A percentile compares a stretch with the other conserved stretches of the same genome.
phyloP scores from a whole-genome alignment of 2,888 invertebrate genomes.

The Zaprionus lineosus region DNA sequence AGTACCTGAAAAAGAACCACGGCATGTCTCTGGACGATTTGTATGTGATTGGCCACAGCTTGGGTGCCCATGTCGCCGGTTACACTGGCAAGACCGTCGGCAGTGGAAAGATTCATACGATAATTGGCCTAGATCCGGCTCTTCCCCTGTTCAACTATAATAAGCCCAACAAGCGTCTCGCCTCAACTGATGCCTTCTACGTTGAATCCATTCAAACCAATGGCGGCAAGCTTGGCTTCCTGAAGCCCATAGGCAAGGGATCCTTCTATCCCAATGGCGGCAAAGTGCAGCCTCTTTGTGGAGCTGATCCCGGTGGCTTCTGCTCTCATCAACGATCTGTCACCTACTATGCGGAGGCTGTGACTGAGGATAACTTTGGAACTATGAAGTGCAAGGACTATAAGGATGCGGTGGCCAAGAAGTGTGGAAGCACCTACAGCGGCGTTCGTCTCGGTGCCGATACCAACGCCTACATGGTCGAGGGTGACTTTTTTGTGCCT shows the following conservation, averaged over 20 bases:
- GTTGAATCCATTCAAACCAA: constrained; percentile 81
- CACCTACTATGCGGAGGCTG: constrained; percentile 83
- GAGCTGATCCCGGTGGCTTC: constrained; percentile 74
- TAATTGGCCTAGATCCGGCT: constrained; percentile 83
- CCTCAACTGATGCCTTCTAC: constrained; percentile 73
- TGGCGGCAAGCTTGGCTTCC: constrained; percentile 77
- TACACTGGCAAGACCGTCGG: constrained; percentile 85
- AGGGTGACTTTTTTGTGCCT: constrained; percentile 79
- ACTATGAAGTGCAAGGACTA: constrained; percentile 70
- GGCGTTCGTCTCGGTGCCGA: constrained; percentile 72
- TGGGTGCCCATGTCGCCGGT: constrained; percentile 86
- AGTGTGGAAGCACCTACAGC: constrained; percentile 66
- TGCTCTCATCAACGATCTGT: constrained; percentile 84
- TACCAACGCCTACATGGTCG: constrained; percentile 58
- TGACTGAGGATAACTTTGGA: constrained; percentile 75
- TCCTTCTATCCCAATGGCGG: constrained; percentile 84
- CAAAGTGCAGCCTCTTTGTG: constrained; percentile 84
- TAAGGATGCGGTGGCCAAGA: constrained; percentile 59
- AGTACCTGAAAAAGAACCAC: constrained; percentile 83
- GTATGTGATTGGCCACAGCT: constrained; percentile 85
- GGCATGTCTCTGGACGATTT: constrained; percentile 83
- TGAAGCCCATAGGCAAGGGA: constrained; percentile 82
- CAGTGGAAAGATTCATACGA: constrained; percentile 84
- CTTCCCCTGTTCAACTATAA: constrained; percentile 71
- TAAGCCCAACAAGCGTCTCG: constrained; percentile 66